Conservation (phyloP, 2,797 vertebrate genomes). For the Coendou prehensilis region DNA sequence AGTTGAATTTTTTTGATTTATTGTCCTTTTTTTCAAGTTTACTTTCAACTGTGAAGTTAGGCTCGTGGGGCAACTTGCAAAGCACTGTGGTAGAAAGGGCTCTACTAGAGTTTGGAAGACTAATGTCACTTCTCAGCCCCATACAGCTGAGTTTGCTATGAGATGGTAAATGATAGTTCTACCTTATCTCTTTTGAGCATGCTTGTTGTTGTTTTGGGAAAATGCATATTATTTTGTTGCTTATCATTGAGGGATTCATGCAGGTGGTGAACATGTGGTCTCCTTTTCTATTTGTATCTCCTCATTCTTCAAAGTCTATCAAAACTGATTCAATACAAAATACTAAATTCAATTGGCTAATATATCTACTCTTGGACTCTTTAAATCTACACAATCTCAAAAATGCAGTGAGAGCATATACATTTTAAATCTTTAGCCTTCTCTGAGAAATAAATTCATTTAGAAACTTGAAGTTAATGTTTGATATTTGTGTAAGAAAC, state of each 20-base stretch:
- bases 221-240: accelerated
- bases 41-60: neutral
- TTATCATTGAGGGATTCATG: accelerated
- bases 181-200: neutral
- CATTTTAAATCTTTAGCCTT: neutral
- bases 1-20: neutral
- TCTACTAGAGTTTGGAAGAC: neutral
- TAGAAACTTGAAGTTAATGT: neutral
- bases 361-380: neutral
- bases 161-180: too few species aligned
- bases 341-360: neutral
- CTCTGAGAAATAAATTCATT: neutral
- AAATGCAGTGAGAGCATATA: neutral
- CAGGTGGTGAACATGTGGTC: accelerated
- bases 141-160: neutral
- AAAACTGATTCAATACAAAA: neutral
- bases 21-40: neutral
- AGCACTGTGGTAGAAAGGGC: neutral
- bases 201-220: neutral
- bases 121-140: neutral
- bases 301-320: neutral
- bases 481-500: neutral
- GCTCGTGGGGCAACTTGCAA: neutral
- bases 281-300: neutral
- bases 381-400: neutral